Percentiles rank a stretch among this genome's conserved stretches.
Evolutionary conservation across 2,113 vertebrate genomes (phyloP).

Genomic region (Chaetura pelagica): DNA sequence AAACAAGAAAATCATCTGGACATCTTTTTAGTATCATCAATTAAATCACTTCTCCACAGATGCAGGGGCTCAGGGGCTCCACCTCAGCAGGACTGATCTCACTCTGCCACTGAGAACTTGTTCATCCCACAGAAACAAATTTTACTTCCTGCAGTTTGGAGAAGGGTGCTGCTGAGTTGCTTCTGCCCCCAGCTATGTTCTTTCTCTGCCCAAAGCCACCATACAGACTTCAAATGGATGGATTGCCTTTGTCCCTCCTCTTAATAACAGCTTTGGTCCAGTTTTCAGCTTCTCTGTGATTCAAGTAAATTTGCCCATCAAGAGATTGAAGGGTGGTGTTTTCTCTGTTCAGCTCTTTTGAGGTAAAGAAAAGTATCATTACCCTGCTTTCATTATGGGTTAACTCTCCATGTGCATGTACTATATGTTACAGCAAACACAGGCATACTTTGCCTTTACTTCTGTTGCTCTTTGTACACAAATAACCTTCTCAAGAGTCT

Average conservation of each 20-base stretch:
- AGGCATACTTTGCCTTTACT: background rate
- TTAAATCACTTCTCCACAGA: constrained; percentile 18
- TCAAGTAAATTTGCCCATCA: background rate
- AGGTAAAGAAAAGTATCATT: background rate
- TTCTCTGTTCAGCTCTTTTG: background rate
- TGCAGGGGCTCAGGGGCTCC: background rate
- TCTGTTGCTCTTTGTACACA: background rate
- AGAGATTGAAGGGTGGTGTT: background rate
- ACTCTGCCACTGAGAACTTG: background rate
- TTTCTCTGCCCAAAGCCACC: background rate
- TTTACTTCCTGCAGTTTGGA: background rate
- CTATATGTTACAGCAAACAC: background rate
- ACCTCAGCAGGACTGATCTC: background rate
- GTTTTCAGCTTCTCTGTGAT: background rate
- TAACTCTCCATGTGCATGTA: background rate
- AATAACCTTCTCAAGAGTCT: background rate
- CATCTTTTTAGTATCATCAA: background rate
- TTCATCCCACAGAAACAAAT: background rate
- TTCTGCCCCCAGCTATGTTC: background rate
- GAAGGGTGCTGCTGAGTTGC: background rate
- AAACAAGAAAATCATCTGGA: constrained; percentile 42
- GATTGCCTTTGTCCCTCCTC: background rate
- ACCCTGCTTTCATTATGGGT: background rate
- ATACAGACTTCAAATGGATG: background rate
- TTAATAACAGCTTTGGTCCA: background rate